These are phyloP conservation scores for Todiramphus chloris DNA, from an alignment of 2,113 vertebrate species.

Conservation along the genomic window DNA sequence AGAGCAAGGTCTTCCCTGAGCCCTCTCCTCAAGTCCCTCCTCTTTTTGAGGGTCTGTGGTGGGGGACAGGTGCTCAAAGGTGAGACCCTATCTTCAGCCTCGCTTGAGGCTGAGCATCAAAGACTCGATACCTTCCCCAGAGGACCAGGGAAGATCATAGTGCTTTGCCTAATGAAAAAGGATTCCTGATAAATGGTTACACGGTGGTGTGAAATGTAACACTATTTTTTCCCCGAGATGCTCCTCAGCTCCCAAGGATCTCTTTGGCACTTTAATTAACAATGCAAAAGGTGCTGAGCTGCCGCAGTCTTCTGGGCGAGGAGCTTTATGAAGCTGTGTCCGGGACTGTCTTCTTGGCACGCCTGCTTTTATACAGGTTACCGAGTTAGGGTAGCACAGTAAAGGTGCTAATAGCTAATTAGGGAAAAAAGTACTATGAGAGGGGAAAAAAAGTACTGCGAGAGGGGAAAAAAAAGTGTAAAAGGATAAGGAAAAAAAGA, in stretches of 20 bases:
- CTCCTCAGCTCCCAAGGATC: fast-evolving
- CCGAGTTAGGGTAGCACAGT: background rate
- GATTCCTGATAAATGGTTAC: background rate
- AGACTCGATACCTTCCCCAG: background rate
- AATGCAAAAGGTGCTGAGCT: background rate
- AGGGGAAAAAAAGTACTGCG: background rate
- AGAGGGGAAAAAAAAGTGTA: background rate
- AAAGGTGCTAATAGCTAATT: background rate
- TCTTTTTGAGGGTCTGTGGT: background rate
- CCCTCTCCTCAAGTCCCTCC: background rate
- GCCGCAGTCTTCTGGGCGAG: background rate
- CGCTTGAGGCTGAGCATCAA: too few species aligned
- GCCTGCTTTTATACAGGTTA: fast-evolving
- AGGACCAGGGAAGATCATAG: background rate
- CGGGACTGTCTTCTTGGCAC: too few species aligned
- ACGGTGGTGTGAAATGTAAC: background rate
- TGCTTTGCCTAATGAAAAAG: background rate
- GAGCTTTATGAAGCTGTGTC: background rate
- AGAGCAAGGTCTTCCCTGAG: background rate
- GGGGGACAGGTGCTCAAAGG: background rate
- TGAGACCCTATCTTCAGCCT: fast-evolving
- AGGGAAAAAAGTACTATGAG: background rate
- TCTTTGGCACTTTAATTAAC: background rate
- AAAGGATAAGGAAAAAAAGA: background rate
- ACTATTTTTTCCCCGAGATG: background rate